These are phyloP conservation scores for Hirtodrosophila duncani DNA, from an alignment of 2,888 invertebrate genomes.

Conservation along the genomic window DNA sequence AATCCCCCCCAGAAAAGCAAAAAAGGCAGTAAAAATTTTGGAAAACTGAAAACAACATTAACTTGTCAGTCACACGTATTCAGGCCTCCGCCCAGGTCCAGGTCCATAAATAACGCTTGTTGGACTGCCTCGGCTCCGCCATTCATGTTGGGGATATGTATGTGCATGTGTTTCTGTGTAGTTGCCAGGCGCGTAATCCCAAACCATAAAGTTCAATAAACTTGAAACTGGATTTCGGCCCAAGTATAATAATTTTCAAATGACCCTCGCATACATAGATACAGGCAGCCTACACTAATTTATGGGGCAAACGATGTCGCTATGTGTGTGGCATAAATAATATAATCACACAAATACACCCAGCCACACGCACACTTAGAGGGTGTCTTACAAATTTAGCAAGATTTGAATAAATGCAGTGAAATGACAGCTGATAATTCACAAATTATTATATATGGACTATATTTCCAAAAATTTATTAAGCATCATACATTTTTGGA, in stretches of 20 bases:
- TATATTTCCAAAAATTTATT: too few relatives aligned
- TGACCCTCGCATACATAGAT: slow-evolving; percentile 25
- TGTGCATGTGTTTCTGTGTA: slow-evolving; percentile 14
- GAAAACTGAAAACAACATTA: slow-evolving; percentile 53
- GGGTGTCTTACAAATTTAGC: too few relatives aligned
- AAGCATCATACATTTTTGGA: too few relatives aligned
- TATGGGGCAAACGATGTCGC: slow-evolving; percentile 34
- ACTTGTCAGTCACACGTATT: slow-evolving; percentile 67
- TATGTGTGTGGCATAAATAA: slow-evolving; percentile 46
- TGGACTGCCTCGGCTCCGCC: too few relatives aligned
- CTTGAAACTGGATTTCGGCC: slow-evolving; percentile 19
- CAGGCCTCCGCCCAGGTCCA: too few relatives aligned
- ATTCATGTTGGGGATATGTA: too few relatives aligned
- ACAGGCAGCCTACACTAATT: slow-evolving; percentile 60
- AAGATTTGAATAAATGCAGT: too few relatives aligned
- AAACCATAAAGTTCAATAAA: slow-evolving; percentile 65
- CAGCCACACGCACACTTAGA: too few relatives aligned
- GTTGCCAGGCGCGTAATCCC: slow-evolving; percentile 44
- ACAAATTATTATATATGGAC: too few relatives aligned
- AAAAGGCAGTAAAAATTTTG: too few relatives aligned
- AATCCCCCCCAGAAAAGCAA: slow-evolving; percentile 13
- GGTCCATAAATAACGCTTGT: too few relatives aligned
- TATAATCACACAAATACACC: slow-evolving; percentile 33
- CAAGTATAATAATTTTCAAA: slow-evolving; percentile 36
- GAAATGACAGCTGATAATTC: too few relatives aligned